Evolutionary conservation across 1,140 invertebrate genomes (phyloP), one percentile per base, ranked within the genome.

Genomic region (Camponotus vicinus): DNA sequence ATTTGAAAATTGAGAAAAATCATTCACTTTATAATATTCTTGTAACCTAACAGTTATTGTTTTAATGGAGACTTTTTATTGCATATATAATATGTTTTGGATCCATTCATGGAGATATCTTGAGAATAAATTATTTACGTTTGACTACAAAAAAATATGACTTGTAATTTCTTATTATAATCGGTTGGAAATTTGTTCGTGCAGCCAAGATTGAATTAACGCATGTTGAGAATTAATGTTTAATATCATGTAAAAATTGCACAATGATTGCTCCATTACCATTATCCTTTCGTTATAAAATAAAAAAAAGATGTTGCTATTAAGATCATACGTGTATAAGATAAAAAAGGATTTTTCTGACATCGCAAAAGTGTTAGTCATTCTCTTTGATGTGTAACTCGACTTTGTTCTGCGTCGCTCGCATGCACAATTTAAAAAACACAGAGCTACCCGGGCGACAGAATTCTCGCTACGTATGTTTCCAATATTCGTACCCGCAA

Each of bases 201-300:
- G 2, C 27, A 1, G 6, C 6, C 34, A 13, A 2, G 63, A 21
- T 80, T 69, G 42, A 71, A 71, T 71, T 82, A 80, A 80, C 57
- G 34, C 21, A 37, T 21, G 49, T 70, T 70, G 66, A 52, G 13
- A 80, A 42, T 80, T 70, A 71, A 82, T 82, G 52, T 71, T 82
- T 82, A 71, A 82, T 82, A 82, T 61, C 67, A 70, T 82, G 71
- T 70, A 89, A 89, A 52, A 15, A 79, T 89, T 66, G 59, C 66
- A 45, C 59, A 59, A 66, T 45, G 78, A 79, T 42, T 63, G 69
- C 49, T 61, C 61, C 67, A 13, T 66, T 78, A 21, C 61, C 59
- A 61, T 18, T 84, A 27, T 77, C 69, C 88, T 32, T 86, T n/a
- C 40, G 45, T 71, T 80, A 80, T 37, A 59, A 42, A 71, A 66